Base-by-base conservation (phyloP, 1,140 invertebrate species). In the Ceratosolen solmsi region DNA sequence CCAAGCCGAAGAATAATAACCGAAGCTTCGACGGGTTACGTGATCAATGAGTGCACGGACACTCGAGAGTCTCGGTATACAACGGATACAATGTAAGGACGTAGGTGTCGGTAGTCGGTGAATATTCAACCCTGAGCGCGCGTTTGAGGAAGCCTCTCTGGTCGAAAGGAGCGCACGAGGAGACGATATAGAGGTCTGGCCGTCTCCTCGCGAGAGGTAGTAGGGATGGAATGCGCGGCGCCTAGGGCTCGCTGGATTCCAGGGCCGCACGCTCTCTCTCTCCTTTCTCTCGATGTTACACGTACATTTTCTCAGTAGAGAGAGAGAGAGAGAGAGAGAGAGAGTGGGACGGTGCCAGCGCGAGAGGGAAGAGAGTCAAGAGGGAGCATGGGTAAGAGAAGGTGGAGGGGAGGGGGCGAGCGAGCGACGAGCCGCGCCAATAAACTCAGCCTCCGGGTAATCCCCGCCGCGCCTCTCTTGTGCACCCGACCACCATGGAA, bases 171-270 rank as follows among this genome's bases (percentile, higher is more conserved):
- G 36, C 71, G 41, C 17, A 33, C 17, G 46, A 72, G 22, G 41
- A 41, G 65, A 63, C 68, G 68, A 70, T 70, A 70, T 46, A 70
- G 68, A 70, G 68, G 38, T 70, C 38, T 70, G 68, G 11, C 38
- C 22, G 51, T 25, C 68, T 46, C 33, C 33, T 68, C 68, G 1
- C 51, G 51, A 54, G 51, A 11, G 3, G 70, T 84, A 82, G 86
- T 85, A 79, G 86, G 89, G 88, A 91, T 92, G 92, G 93, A 93
- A 93, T 93, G 92, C 92, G 92, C 90, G 92, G 92, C 92, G 93
- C 92, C 92, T 91, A 91, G 89, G 92, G 92, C 92, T 91, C 87
- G 90, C 91, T 90, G 91, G 90, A 93, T 93, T 93, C 92, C 92
- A 92, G 90, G 89, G 91, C 91, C 89, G 91, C 91, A 89, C 90